Evolutionary conservation across 2,113 vertebrate genomes (phyloP).

Genomic region (Tachycineta bicolor): DNA sequence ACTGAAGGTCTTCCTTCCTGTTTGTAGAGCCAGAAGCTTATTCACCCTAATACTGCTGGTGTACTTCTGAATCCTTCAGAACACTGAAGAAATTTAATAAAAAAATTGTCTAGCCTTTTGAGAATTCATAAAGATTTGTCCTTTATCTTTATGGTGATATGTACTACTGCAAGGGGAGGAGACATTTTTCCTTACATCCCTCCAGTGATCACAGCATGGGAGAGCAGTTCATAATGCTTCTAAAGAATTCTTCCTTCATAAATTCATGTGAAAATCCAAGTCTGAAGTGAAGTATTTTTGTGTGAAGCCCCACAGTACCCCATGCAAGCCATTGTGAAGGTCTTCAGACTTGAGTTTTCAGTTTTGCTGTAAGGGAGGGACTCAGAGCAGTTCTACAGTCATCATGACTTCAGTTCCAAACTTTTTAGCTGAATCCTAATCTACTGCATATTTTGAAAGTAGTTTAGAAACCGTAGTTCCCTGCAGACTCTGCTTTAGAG

Average conservation of each 20-base stretch:
- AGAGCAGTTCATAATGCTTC: not conserved
- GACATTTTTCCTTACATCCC: not conserved
- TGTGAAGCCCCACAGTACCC: not conserved
- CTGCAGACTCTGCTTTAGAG: not conserved
- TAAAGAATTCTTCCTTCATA: not conserved
- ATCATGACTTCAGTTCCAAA: not conserved
- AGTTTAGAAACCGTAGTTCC: not conserved
- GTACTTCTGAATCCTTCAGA: not conserved
- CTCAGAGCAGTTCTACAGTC: not conserved
- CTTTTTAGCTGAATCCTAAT: conserved; percentile 14
- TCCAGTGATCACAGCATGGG: not conserved
- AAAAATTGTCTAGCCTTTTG: not conserved
- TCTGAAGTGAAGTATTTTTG: not conserved
- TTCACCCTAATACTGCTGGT: not conserved
- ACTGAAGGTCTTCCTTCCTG: not conserved
- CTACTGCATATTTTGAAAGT: not conserved
- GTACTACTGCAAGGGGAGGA: not conserved
- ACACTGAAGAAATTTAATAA: not conserved
- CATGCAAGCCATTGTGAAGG: not conserved
- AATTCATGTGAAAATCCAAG: not conserved
- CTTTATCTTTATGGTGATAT: not conserved
- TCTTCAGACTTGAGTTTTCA: not conserved
- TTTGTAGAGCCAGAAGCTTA: not conserved
- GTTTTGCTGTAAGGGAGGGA: not conserved
- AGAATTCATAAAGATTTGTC: not conserved